Evolutionary conservation across 2,797 vertebrate species (phyloP).

Genomic region (Hafferia zeledoni): DNA sequence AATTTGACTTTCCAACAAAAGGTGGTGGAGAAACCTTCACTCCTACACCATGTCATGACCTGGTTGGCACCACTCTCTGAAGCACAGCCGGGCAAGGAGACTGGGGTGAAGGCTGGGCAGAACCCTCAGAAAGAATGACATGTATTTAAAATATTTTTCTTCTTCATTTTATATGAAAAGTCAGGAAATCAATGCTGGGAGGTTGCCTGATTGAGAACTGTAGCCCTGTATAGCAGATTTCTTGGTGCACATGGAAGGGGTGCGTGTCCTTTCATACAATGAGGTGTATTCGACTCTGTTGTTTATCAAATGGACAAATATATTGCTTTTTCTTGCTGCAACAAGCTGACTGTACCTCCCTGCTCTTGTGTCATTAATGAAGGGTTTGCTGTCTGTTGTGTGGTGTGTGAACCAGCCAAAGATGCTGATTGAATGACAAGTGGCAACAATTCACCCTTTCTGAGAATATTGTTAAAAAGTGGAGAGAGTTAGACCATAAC

Average conservation of each 20-base stretch:
- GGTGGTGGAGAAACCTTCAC: not conserved
- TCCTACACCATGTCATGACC: accelerated
- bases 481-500: not conserved
- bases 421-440: not conserved
- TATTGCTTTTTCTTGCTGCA: not conserved
- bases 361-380: not conserved
- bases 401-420: not conserved
- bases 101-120: not conserved
- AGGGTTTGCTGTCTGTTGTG: not conserved
- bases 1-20: not conserved
- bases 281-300: not conserved
- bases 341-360: not conserved
- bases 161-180: not conserved
- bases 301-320: not conserved
- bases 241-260: not conserved
- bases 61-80: not conserved
- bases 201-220: not conserved
- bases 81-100: not conserved
- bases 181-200: not conserved
- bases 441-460: not conserved
- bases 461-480: not conserved
- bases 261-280: not conserved
- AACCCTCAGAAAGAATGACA: not conserved
- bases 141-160: not conserved
- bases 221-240: not conserved